These are phyloP conservation scores for Petrolisthes manimaculis DNA, from an alignment of 2,888 invertebrate species.

Conservation along the genomic window DNA sequence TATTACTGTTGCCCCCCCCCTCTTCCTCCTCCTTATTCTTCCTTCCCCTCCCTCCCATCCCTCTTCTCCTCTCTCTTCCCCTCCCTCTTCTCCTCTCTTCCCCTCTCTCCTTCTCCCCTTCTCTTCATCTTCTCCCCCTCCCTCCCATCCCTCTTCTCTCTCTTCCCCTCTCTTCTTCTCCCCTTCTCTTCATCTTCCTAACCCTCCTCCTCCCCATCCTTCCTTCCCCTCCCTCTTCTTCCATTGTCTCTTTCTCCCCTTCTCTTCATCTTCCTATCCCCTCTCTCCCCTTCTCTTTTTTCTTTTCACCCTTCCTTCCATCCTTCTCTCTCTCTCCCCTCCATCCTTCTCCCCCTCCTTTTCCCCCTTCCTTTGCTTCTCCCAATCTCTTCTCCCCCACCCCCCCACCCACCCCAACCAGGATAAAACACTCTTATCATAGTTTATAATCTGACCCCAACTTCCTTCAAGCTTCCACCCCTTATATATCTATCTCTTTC, in stretches of 20 bases:
- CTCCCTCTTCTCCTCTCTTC: neutral
- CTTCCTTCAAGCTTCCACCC: no score
- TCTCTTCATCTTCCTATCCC: neutral
- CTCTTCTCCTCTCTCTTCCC: neutral
- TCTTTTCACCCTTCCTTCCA: neutral
- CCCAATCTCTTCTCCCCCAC: neutral
- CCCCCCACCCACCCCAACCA: neutral
- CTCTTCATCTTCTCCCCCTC: neutral
- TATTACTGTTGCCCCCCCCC: neutral
- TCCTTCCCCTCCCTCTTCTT: neutral
- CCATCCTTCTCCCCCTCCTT: neutral
- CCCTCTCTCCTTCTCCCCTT: neutral
- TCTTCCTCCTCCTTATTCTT: constrained; percentile 3
- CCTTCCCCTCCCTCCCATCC: neutral
- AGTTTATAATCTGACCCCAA: no score
- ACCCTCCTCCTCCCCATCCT: neutral
- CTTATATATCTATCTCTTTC: no score
- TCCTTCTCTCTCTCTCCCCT: neutral
- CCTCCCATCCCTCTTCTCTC: neutral
- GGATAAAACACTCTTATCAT: no score
- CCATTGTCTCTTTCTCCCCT: neutral
- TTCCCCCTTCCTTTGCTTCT: neutral
- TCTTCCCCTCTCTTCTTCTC: neutral
- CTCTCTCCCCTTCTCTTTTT: neutral
- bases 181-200: neutral